phyloP scores from a whole-genome alignment of 2,888 invertebrate species.

The Graphium colonna region DNA sequence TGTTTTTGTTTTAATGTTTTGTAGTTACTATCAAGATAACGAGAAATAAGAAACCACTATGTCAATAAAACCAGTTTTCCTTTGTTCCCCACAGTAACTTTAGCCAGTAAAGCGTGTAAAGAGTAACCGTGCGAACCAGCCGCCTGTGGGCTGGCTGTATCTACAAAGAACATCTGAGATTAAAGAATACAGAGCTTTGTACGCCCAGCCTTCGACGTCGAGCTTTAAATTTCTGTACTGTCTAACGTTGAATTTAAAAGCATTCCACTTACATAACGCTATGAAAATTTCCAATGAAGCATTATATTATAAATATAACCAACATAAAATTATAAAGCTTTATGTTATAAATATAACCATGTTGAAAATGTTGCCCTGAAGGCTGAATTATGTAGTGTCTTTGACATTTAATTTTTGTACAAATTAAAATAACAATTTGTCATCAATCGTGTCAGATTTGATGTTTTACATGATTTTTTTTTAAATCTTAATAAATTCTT shows the following conservation, averaged over 20 bases:
- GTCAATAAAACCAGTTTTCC: neutral
- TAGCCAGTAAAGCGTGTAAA: neutral
- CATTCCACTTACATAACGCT: constrained; percentile 16
- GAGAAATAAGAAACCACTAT: neutral
- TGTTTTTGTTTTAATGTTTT: no score
- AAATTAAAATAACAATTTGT: no score
- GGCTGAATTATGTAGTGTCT: neutral
- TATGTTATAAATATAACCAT: constrained; percentile 5
- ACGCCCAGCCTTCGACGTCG: constrained; percentile 1
- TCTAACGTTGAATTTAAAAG: constrained; percentile 24
- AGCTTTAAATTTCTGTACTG: constrained; percentile 22
- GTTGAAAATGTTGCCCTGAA: constrained; percentile 16
- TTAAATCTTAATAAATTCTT: no score
- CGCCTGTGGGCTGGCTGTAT: constrained; percentile 1
- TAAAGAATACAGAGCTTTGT: constrained; percentile 12
- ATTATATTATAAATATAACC: no score
- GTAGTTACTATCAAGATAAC: no score
- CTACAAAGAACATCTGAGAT: constrained; percentile 19
- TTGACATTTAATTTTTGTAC: no score
- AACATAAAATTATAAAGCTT: no score
- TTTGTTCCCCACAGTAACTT: neutral
- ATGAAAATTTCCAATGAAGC: constrained; percentile 20
- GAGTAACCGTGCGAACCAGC: neutral
- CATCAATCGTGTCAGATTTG: no score
- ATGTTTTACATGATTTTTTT: no score